A percentile compares a stretch with the other conserved stretches of the same genome.
phyloP scores from a whole-genome alignment of 2,888 invertebrate genomes.

The Agrotis segetum region DNA sequence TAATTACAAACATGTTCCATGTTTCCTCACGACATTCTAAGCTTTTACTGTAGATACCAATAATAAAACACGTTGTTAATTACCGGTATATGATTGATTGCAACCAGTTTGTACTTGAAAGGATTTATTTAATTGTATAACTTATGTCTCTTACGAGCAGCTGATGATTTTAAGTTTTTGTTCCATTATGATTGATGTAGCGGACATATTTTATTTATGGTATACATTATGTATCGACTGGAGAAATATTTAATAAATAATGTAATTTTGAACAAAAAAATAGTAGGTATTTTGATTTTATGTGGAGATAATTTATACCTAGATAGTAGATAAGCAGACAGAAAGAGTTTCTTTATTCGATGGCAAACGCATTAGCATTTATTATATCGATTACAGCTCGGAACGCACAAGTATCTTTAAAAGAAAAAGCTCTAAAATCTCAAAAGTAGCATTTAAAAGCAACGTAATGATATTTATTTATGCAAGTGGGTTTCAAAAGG shows the following conservation, averaged over 20 bases:
- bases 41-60: background rate
- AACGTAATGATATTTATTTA: too few species aligned
- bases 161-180: constrained; percentile 30
- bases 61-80: constrained; percentile 8
- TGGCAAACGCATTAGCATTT: too few species aligned
- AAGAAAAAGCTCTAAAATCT: too few species aligned
- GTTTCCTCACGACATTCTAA: background rate
- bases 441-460: too few species aligned
- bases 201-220: constrained; percentile 36
- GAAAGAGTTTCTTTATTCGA: too few species aligned
- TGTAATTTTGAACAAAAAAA: background rate
- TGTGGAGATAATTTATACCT: background rate
- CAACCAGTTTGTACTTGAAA: background rate
- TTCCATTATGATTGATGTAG: constrained; percentile 30
- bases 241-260: background rate
- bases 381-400: too few species aligned
- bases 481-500: too few species aligned
- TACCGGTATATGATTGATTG: constrained; percentile 19
- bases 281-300: background rate
- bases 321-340: background rate
- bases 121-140: constrained; percentile 52
- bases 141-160: constrained; percentile 17
- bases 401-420: too few species aligned
- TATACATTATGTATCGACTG: constrained; percentile 23
- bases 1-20: background rate